Evolutionary conservation across 2,113 vertebrate genomes (phyloP).

Genomic region (Ptyas mucosa): DNA sequence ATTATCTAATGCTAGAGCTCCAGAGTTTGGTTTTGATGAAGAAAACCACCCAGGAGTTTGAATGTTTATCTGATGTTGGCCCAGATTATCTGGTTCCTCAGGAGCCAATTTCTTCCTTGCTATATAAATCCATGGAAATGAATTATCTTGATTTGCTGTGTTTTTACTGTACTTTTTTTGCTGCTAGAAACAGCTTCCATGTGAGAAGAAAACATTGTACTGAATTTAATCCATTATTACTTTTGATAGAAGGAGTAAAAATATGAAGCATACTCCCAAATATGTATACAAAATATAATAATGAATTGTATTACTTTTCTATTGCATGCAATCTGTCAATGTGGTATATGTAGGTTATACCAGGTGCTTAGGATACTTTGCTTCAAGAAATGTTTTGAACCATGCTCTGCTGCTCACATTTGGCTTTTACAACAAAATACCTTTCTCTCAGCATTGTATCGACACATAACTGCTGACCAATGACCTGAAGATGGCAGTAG

Average conservation of each 20-base stretch:
- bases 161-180: constrained; percentile 23
- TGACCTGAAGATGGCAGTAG: neutral
- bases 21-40: constrained; percentile 45
- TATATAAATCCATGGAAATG: constrained; percentile 14
- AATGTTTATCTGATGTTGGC: constrained; percentile 38
- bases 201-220: neutral
- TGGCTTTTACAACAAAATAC: neutral
- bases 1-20: constrained; percentile 40
- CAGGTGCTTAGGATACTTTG: neutral
- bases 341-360: neutral
- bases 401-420: neutral
- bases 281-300: neutral
- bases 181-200: constrained; percentile 11
- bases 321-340: neutral
- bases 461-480: neutral
- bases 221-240: neutral
- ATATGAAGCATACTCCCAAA: neutral
- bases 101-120: constrained; percentile 1
- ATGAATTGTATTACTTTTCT: neutral
- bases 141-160: constrained; percentile 21
- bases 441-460: neutral
- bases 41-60: constrained; percentile 52
- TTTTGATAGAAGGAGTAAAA: neutral
- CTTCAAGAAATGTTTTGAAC: neutral
- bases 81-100: constrained; percentile 36